A percentile compares a stretch with the other conserved stretches of the same genome.
These are phyloP conservation scores for Emmelina monodactyla DNA, from an alignment of 2,888 invertebrate species.

Conservation along the genomic window DNA sequence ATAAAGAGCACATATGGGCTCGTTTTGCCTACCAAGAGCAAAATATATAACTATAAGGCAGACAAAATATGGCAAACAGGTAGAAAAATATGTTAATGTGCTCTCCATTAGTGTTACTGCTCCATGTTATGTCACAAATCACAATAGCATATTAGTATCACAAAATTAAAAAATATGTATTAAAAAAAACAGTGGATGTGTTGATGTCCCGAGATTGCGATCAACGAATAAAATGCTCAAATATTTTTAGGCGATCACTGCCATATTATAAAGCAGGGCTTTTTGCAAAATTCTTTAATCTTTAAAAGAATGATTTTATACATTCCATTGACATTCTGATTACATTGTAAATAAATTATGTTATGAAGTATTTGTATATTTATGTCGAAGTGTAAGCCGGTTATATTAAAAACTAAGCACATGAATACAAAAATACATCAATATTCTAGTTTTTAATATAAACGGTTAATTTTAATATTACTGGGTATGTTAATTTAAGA, in stretches of 20 bases:
- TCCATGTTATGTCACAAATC: conserved; percentile 30
- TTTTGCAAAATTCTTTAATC: conserved; percentile 17
- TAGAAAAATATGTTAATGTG: too few relatives aligned
- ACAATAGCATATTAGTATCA: conserved; percentile 15
- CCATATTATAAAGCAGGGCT: conserved; percentile 43
- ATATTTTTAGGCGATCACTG: conserved; percentile 53
- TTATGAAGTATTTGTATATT: conserved; percentile 40
- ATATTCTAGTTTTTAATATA: conserved; percentile 7
- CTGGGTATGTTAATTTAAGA: conserved; percentile 23
- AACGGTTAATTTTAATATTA: conserved; percentile 28
- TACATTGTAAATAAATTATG: conserved; percentile 42
- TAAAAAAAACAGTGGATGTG: conserved; percentile 57
- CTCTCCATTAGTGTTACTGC: too few relatives aligned
- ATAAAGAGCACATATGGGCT: too few relatives aligned
- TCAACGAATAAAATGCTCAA: conserved; percentile 58
- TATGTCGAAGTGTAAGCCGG: conserved; percentile 32
- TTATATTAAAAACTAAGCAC: conserved; percentile 12
- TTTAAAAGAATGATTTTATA: conserved; percentile 5
- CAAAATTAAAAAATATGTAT: conserved; percentile 10
- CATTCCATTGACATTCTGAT: conserved; percentile 33
- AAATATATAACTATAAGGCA: too few relatives aligned
- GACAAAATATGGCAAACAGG: too few relatives aligned
- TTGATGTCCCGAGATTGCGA: conserved; percentile 50
- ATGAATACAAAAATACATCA: conserved; percentile 9
- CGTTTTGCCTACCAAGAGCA: too few relatives aligned